Evolutionary conservation across 2,797 vertebrate genomes (phyloP).

Genomic region (Morelia viridis): DNA sequence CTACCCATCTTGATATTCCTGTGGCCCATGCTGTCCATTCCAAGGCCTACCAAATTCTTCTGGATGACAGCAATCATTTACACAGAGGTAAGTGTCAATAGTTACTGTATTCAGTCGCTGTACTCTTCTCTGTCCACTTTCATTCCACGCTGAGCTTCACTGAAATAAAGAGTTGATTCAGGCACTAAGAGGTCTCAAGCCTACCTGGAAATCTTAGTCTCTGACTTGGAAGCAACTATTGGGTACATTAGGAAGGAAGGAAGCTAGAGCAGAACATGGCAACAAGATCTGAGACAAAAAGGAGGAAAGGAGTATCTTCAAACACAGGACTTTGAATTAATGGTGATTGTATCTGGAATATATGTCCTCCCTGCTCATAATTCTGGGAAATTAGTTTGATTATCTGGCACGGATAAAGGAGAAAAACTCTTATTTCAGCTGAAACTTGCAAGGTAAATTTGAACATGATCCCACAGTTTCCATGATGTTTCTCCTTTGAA

Average conservation of each 20-base stretch:
- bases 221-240: background rate
- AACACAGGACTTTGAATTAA: background rate
- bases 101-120: constrained; percentile 15
- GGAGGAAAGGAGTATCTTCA: background rate
- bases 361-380: background rate
- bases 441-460: background rate
- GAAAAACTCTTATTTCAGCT: background rate
- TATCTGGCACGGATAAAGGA: background rate
- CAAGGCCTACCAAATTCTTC: constrained; percentile 78
- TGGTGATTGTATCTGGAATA: background rate
- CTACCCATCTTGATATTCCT: constrained; percentile 79
- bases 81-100: constrained; percentile 74
- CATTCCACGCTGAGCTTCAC: no score
- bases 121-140: background rate
- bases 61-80: constrained; percentile 82
- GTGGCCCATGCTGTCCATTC: constrained; percentile 79
- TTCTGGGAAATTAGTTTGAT: background rate
- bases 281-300: background rate
- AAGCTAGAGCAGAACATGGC: background rate
- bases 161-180: background rate
- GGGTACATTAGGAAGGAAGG: background rate
- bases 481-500: background rate
- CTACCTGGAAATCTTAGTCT: background rate
- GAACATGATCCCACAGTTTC: background rate
- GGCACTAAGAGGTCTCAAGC: background rate